Evolutionary conservation across 2,797 vertebrate species (phyloP), one percentile per base, ranked within the genome.

Genomic region (Tenualosa ilisha): DNA sequence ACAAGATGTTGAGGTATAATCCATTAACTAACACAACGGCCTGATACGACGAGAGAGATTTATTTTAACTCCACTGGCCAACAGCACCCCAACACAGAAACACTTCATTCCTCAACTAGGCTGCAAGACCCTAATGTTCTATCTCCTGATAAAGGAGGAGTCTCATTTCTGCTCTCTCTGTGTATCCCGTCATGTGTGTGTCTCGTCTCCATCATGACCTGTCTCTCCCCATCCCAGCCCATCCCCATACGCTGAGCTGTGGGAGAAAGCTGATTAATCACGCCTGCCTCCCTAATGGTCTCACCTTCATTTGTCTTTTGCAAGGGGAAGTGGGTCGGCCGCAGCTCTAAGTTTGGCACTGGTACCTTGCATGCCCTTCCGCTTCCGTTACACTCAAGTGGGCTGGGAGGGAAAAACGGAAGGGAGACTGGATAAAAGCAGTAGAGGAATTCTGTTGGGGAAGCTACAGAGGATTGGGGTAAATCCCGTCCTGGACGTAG

Each of bases 291-390:
- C 50, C 51, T 85, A 40, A 46, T 82, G 56, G 13, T 46, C 79
- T 82, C 79, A 63, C 84, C 84, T 85, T 85, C 24, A 82, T 50
- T 82, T 31, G 81, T 12, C 84, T 82, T 85, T 79, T 22, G 54
- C 8, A 17, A 43, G 3, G 43, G 61, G 56, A 85, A 81, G 24
- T 85, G 84, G 79, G 75, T 9, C 84, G 61, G n/a, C 1, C 17
- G n/a, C 43, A n/a, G 2, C 82, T 26, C 53, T 43, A 61, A 46
- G 82, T 61, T 59, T 20, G 82, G 31, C 51, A 59, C 51, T 37
- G 56, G 17, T 82, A 82, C 53, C 82, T 37, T 37, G 26, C 53
- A 17, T 40, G 49, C 31, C 37, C 82, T 40, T 54, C 72, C 40
- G 20, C 15, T 79, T 79, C n/a, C n/a, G n/a, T 24, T 24, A 7